These are phyloP conservation scores for Drosophila anomelani DNA, from an alignment of 2,888 invertebrate species.

Conservation along the genomic window DNA sequence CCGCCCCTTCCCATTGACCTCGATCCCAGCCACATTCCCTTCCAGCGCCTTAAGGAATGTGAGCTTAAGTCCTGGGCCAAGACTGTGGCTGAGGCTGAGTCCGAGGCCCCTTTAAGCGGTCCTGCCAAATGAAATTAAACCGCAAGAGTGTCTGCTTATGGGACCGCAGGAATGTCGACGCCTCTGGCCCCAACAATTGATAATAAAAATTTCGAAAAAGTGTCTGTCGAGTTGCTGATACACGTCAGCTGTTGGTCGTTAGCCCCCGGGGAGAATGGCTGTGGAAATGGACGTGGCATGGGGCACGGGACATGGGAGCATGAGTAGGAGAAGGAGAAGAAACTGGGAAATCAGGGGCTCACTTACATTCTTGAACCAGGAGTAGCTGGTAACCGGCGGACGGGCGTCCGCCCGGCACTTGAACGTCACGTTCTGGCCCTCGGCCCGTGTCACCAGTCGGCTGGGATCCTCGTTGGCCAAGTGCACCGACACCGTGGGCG, in stretches of 20 bases:
- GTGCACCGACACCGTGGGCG: slow-evolving; percentile 90
- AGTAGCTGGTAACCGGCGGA: slow-evolving; percentile 90
- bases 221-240: slow-evolving; percentile 54
- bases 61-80: slow-evolving; percentile 4
- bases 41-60: slow-evolving; percentile 6
- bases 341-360: slow-evolving; percentile 20
- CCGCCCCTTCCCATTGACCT: neutral
- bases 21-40: neutral
- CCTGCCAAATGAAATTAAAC: slow-evolving; percentile 75
- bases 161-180: slow-evolving; percentile 61
- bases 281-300: neutral
- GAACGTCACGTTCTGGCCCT: slow-evolving; percentile 91
- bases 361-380: slow-evolving; percentile 94
- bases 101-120: slow-evolving; percentile 35
- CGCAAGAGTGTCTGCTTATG: slow-evolving; percentile 75
- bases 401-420: slow-evolving; percentile 92
- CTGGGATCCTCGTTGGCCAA: slow-evolving; percentile 88
- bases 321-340: neutral
- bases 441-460: slow-evolving; percentile 86
- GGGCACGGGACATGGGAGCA: neutral
- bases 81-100: neutral
- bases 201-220: slow-evolving; percentile 69
- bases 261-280: neutral
- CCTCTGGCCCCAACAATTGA: slow-evolving; percentile 52
- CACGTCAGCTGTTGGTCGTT: slow-evolving; percentile 62